Evolutionary conservation across 2,797 vertebrate species (phyloP), one percentile per base, ranked within the genome.

Genomic region (Tamandua tetradactyla): DNA sequence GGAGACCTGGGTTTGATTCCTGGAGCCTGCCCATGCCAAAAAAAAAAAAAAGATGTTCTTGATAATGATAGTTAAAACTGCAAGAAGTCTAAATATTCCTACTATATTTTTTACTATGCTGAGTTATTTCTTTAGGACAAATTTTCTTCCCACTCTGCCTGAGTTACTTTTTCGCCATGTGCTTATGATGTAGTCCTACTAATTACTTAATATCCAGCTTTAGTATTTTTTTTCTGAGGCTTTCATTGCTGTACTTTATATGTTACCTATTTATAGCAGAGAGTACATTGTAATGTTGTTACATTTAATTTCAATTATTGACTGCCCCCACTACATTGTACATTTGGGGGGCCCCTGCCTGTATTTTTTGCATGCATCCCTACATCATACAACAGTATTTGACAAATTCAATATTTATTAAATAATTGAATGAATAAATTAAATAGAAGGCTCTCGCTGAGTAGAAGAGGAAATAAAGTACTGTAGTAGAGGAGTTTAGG

Each of bases 171-270:
- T 61, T 35, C 49, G 11, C 20, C 30, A 47, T 57, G 49, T 61
- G 93, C 55, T 93, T 18, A 64, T 14, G 37, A 82, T 42, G 18
- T 89, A 94, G 9, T 89, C 59, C 44, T 92, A 32, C 78, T 79
- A 82, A 92, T 92, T 80, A 87, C 94, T 94, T 89, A 94, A 75
- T 55, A 85, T 4, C 44, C 42, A 83, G 47, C 20, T 81, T 87
- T 57, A 84, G 44, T 85, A 76, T 88, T 5, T 75, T 93, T 91
- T 87, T 42, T 18, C 44, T 44, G 62, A 89, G 20, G 32, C 9
- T 94, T 95, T 71, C 27, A 66, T 22, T 76, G 42, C 74, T 87
- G 83, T 30, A 37, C n/a, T 90, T 85, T 88, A 85, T 64, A n/a
- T 15, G 42, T 88, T 49, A 69, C 14, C 84, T 90, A 49, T 79